Evolutionary conservation across 2,888 invertebrate species (phyloP), one percentile per base, ranked within the genome.

Genomic region (Steinernema hermaphroditum): DNA sequence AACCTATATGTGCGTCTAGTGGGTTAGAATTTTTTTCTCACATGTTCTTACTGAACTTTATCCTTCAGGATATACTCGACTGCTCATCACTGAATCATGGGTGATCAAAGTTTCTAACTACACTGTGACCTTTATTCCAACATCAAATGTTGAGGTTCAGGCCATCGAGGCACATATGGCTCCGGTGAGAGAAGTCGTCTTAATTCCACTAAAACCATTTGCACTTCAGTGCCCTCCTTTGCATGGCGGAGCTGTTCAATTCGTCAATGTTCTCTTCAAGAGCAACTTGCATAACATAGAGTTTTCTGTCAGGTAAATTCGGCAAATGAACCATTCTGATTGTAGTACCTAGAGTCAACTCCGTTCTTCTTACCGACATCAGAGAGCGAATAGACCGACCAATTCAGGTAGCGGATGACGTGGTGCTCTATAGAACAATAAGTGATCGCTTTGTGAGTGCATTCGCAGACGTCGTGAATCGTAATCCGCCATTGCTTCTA

Each of bases 21-120:
- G 6, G 72, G 72, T 72, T n/a, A 68, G 62, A 0, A 32, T 0
- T 37, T 37, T 43, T 14, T 19, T 12, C 0, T 22, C n/a, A 4
- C 24, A 9, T 34, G 12, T 22, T 14, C 32, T 50, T 12, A 37
- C 16, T 14, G 19, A 22, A 68, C 9, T 0, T 16, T 2, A 0
- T 19, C 0, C 68, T 72, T 68, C 19, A 72, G 72, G 72, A 24
- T 72, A 72, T 19, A 24, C 69, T 12, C 68, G 68, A 19, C 49
- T 72, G 24, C 29, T 72, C 16, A 68, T 72, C 12, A 72, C 72
- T 0, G 68, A 68, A 24, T 43, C 46, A 8, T 72, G 72, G 72
- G 41, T 44, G n/a, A 69, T 69, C 14, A 68, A 72, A 44, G 46
- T 50, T 14, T 50, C 72, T 14, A 72, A 68, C 44, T 72, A 72